Conservation (phyloP, 1,140 invertebrate species). For the Metopolophium dirhodum region DNA sequence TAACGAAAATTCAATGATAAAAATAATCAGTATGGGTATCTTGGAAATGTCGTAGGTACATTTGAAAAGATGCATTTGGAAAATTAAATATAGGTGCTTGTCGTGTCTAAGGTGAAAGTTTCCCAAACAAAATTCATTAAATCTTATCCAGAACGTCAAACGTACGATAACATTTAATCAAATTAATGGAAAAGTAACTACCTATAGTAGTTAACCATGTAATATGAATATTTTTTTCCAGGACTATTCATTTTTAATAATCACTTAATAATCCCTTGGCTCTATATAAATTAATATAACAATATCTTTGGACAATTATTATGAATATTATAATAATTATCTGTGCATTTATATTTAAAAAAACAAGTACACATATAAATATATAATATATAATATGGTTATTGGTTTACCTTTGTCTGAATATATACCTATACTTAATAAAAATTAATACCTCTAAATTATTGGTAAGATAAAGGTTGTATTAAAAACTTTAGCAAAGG, state of each 20-base stretch:
- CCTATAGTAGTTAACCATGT: not conserved
- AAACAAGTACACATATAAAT: not conserved
- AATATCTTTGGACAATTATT: no score
- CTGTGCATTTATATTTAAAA: not conserved
- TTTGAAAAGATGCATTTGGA: slow-evolving; percentile 22
- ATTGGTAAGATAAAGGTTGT: no score
- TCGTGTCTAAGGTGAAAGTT: not conserved
- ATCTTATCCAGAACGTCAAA: not conserved
- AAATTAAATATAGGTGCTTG: not conserved
- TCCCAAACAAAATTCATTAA: not conserved
- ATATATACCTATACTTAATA: not conserved
- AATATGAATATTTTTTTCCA: not conserved
- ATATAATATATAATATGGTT: not conserved
- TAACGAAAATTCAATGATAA: not conserved
- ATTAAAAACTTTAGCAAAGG: no score
- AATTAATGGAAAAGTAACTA: slow-evolving; percentile 3
- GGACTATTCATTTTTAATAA: not conserved
- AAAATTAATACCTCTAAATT: no score
- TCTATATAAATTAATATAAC: not conserved
- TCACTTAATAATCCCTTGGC: not conserved
- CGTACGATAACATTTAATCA: not conserved
- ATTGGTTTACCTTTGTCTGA: not conserved
- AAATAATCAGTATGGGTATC: not conserved
- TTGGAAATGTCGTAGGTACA: not conserved
- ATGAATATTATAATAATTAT: no score